These are phyloP conservation scores for Xyliphius kryptos DNA, from an alignment of 2,113 vertebrate genomes.

Conservation along the genomic window DNA sequence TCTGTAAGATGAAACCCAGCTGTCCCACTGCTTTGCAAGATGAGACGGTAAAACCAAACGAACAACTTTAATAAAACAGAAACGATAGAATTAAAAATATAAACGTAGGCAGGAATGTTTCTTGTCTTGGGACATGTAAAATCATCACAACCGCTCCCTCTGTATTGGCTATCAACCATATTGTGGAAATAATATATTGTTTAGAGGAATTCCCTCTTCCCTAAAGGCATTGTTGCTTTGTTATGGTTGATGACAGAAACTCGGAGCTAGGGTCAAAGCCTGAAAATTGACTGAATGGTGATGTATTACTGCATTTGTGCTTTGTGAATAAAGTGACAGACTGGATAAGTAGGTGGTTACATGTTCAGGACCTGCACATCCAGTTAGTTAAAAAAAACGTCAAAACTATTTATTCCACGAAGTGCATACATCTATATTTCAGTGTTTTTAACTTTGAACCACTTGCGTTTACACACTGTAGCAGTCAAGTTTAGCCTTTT, in stretches of 20 bases:
- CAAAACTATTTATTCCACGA: neutral
- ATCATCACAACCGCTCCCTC: conserved; percentile 16
- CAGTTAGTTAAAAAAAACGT: neutral
- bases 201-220: conserved; percentile 30
- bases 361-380: neutral
- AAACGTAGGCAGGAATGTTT: neutral
- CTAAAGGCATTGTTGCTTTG: conserved; percentile 23
- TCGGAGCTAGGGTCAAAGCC: neutral
- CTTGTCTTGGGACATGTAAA: neutral
- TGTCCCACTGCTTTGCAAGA: conserved; percentile 6
- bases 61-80: neutral
- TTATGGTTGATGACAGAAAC: conserved; percentile 6
- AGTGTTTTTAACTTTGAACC: too few species aligned
- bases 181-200: conserved; percentile 8
- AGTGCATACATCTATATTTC: too few species aligned
- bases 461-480: too few species aligned
- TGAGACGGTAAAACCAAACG: neutral
- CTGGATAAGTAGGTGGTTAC: neutral
- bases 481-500: too few species aligned
- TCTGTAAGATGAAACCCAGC: conserved; percentile 28
- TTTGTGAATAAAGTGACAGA: neutral
- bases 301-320: neutral
- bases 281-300: neutral
- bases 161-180: conserved; percentile 2
- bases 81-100: neutral